A percentile compares a stretch with the other conserved stretches of the same genome.
phyloP scores from a whole-genome alignment of 2,888 invertebrate genomes.

The Rhagonycha fulva region DNA sequence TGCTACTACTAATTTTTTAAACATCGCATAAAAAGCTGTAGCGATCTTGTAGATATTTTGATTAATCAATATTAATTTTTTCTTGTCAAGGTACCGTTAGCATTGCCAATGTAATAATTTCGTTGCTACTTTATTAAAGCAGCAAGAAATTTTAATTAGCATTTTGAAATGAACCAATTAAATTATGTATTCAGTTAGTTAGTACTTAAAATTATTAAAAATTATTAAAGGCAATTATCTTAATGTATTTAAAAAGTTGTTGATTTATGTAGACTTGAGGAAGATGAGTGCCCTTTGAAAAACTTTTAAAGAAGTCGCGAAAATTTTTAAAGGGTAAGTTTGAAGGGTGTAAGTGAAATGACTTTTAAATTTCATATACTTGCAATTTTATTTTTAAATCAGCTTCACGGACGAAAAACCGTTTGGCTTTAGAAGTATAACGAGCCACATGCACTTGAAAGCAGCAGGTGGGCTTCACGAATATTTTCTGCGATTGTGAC shows the following conservation, averaged over 20 bases:
- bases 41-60: background rate
- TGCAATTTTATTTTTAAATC: slow-evolving; percentile 20
- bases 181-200: background rate
- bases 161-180: background rate
- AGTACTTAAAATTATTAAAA: background rate
- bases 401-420: slow-evolving; percentile 4
- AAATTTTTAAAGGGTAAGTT: background rate
- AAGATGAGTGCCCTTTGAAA: background rate
- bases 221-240: background rate
- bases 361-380: slow-evolving; percentile 17
- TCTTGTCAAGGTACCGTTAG: background rate
- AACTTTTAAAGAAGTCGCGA: background rate
- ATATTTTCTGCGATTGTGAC: slow-evolving; percentile 3
- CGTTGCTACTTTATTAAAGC: background rate
- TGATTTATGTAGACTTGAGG: background rate
- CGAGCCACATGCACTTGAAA: slow-evolving; percentile 18
- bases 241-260: background rate
- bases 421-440: slow-evolving; percentile 13
- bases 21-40: background rate
- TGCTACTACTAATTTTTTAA: background rate
- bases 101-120: background rate
- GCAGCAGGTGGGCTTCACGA: slow-evolving; percentile 14
- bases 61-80: background rate
- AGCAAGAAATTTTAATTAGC: background rate
- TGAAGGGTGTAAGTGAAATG: slow-evolving; percentile 5